Percentiles rank a stretch among this genome's conserved stretches.
Evolutionary conservation across 2,888 invertebrate genomes (phyloP).

Genomic region (Scaptomyza polygonia): DNA sequence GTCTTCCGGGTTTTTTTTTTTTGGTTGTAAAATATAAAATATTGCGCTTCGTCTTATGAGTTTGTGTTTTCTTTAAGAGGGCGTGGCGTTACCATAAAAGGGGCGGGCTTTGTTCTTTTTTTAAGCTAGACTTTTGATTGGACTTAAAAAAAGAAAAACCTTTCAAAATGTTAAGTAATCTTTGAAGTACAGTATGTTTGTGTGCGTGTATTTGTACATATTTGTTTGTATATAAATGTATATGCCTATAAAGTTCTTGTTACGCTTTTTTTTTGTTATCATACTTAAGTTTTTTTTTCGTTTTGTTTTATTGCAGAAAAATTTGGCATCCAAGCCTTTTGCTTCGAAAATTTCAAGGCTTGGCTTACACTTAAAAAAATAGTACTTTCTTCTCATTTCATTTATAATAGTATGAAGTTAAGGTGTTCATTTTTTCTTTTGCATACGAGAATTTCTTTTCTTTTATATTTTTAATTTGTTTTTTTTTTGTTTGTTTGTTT

Average conservation of each 20-base stretch:
- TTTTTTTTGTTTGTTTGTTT: conserved; percentile 19
- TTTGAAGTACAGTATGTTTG: conserved; percentile 27
- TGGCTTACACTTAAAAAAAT: conserved; percentile 73
- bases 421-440: conserved; percentile 33
- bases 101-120: conserved; percentile 18
- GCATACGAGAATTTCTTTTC: conserved; percentile 28
- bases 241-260: conserved; percentile 58
- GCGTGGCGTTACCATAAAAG: conserved; percentile 24
- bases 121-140: conserved; percentile 5
- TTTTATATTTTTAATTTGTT: too few species aligned
- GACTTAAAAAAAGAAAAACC: conserved; percentile 7
- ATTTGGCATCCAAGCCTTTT: conserved; percentile 71
- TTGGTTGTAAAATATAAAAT: conserved; percentile 18
- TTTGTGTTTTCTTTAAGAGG: conserved; percentile 22
- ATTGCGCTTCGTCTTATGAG: conserved; percentile 41
- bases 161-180: conserved; percentile 14
- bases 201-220: conserved; percentile 32
- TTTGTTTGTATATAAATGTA: conserved; percentile 31
- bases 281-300: conserved; percentile 24
- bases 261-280: conserved; percentile 30
- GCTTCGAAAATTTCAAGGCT: conserved; percentile 54
- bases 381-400: conserved; percentile 48
- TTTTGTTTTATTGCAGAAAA: conserved; percentile 65
- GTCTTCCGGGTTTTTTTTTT: conserved; percentile 3
- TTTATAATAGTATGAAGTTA: conserved; percentile 19